Evolutionary conservation across 2,888 invertebrate genomes (phyloP).

Genomic region (Margaritifera margaritifera): DNA sequence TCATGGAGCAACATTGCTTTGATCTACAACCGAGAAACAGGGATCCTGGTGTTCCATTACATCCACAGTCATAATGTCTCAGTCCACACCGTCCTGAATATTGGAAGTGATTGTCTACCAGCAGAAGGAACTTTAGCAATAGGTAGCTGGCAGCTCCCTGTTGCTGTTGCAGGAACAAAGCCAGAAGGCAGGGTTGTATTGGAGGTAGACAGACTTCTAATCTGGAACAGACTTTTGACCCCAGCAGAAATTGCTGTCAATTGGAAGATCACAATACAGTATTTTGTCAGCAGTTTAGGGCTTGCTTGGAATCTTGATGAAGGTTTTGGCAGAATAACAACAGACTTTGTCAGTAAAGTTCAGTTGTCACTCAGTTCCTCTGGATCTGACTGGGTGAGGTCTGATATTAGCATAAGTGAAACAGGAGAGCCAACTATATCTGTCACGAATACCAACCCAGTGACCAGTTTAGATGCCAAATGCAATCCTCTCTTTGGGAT

Average conservation of each 20-base stretch:
- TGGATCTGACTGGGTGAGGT: conserved; percentile 26
- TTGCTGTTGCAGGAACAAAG: conserved; percentile 14
- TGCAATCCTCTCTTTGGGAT: conserved; percentile 11
- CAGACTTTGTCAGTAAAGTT: conserved; percentile 20
- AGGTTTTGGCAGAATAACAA: conserved; percentile 20
- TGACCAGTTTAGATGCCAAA: neutral
- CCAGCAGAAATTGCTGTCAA: conserved; percentile 19
- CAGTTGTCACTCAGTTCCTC: conserved; percentile 9
- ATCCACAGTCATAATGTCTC: conserved; percentile 1
- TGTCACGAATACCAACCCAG: conserved; percentile 1
- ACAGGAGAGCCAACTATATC: conserved; percentile 6
- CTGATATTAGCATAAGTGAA: conserved; percentile 3
- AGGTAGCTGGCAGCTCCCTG: conserved; percentile 37
- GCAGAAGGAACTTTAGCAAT: conserved; percentile 41
- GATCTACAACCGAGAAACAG: conserved; percentile 26
- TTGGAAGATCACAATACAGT: conserved; percentile 13
- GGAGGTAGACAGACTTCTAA: conserved; percentile 27
- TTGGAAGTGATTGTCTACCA: conserved; percentile 32
- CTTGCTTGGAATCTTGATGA: conserved; percentile 30
- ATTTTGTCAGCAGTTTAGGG: conserved; percentile 4
- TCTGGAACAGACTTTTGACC: conserved; percentile 24
- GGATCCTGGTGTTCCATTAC: conserved; percentile 28
- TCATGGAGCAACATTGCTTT: conserved; percentile 39
- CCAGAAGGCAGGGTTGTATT: conserved; percentile 32
- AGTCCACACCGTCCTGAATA: conserved; percentile 7